A percentile compares a stretch with the other conserved stretches of the same genome.
Conservation (phyloP, 2,113 vertebrate species). For the Guaruba guarouba region DNA sequence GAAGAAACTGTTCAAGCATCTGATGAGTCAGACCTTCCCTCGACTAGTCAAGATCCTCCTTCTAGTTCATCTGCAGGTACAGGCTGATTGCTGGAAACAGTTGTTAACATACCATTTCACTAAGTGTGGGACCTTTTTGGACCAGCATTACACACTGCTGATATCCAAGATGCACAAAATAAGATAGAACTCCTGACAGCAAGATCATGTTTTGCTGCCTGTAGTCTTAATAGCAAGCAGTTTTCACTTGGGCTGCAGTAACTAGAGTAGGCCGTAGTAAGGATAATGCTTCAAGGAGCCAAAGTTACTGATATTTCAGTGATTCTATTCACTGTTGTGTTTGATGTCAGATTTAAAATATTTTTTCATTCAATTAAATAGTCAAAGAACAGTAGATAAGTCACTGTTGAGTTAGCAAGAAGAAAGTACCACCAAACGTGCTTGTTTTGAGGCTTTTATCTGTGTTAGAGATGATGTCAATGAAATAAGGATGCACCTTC, state of each 20-base stretch:
- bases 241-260: not conserved
- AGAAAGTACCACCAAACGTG: not conserved
- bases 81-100: not conserved
- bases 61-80: conserved; percentile 89
- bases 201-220: not conserved
- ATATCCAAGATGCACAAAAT: not conserved
- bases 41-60: conserved; percentile 95
- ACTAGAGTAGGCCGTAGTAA: not conserved
- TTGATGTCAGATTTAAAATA: not conserved
- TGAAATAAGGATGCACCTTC: not conserved
- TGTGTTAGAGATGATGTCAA: not conserved
- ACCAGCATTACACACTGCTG: not conserved
- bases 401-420: not conserved
- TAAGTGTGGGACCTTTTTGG: not conserved
- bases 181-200: not conserved
- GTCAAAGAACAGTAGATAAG: not conserved
- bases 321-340: not conserved
- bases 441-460: conserved; percentile 17
- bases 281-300: not conserved
- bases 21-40: conserved; percentile 87
- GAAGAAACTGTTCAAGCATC: conserved; percentile 85
- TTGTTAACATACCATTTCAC: not conserved
- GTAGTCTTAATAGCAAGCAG: not conserved
- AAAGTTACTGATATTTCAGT: not conserved
- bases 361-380: not conserved